phyloP scores from a whole-genome alignment of 2,113 vertebrate genomes.

The Nerophis ophidion region DNA sequence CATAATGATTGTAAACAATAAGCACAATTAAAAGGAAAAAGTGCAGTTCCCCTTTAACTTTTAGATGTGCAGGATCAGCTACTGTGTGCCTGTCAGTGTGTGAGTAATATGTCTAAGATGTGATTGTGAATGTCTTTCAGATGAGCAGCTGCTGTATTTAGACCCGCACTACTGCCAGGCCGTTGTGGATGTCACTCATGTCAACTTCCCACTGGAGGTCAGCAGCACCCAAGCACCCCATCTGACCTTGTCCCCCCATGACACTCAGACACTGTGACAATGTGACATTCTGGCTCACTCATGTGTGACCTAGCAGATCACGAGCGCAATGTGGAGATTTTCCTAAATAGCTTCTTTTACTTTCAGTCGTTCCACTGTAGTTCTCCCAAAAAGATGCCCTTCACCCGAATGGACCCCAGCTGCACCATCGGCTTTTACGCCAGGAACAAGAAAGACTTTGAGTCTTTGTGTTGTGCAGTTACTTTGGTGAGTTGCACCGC shows the following conservation, averaged over 20 bases:
- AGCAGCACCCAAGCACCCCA: conserved; percentile 6
- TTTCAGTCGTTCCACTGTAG: conserved; percentile 86
- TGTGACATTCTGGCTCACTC: conserved; percentile 1
- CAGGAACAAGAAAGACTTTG: conserved; percentile 78
- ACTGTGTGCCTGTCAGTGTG: not conserved
- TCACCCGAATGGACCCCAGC: conserved; percentile 87
- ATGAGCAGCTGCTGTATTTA: conserved; percentile 86
- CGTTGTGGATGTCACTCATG: conserved; percentile 76
- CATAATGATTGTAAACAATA: no score
- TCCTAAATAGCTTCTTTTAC: not conserved
- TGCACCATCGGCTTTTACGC: conserved; percentile 89
- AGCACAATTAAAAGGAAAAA: no score
- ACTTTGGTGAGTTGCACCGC: conserved; percentile 66
- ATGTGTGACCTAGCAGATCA: conserved; percentile 11
- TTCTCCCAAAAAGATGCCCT: conserved; percentile 86
- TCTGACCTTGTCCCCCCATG: not conserved
- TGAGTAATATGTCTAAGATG: not conserved
- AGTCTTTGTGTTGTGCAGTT: conserved; percentile 77
- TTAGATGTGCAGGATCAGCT: no score
- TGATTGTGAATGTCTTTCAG: conserved; percentile 53
- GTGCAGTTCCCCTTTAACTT: no score
- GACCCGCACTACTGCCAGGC: conserved; percentile 92
- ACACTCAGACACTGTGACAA: not conserved
- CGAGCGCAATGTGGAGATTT: not conserved
- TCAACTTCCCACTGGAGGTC: conserved; percentile 80